These are phyloP conservation scores for Trissonchulus sp. DNA, from an alignment of 2,888 invertebrate species.

Conservation along the genomic window DNA sequence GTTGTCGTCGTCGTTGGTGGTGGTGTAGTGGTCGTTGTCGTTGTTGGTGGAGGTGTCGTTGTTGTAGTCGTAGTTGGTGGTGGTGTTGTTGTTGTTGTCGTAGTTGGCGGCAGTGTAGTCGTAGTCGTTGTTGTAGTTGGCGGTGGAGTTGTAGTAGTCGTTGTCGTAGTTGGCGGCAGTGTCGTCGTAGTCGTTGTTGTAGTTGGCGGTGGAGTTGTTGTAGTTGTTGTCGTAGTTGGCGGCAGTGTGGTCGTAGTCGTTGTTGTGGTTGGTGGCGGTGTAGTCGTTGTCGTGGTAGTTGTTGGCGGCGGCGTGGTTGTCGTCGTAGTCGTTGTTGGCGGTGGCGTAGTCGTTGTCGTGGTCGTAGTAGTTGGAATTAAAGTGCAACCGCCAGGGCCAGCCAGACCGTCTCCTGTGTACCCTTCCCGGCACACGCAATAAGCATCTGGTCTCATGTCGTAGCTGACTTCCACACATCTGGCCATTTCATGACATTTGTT, in stretches of 20 bases:
- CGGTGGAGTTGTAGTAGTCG: neutral
- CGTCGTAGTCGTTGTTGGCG: neutral
- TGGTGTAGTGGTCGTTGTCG: neutral
- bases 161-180: neutral
- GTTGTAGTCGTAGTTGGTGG: neutral
- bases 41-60: neutral
- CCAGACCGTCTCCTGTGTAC: neutral
- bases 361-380: neutral
- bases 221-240: neutral
- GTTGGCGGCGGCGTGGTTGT: neutral
- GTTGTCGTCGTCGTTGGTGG: neutral
- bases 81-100: neutral
- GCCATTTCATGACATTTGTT: neutral
- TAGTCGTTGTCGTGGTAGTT: neutral
- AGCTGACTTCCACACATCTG: neutral
- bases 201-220: neutral
- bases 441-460: neutral
- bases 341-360: neutral
- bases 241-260: neutral
- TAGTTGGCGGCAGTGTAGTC: neutral
- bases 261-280: neutral
- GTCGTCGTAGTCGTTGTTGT: neutral
- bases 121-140: neutral
- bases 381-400: too few species aligned
- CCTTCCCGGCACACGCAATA: neutral